Base-by-base conservation (phyloP, 2,888 invertebrate species). In the Mesoligia furuncula region DNA sequence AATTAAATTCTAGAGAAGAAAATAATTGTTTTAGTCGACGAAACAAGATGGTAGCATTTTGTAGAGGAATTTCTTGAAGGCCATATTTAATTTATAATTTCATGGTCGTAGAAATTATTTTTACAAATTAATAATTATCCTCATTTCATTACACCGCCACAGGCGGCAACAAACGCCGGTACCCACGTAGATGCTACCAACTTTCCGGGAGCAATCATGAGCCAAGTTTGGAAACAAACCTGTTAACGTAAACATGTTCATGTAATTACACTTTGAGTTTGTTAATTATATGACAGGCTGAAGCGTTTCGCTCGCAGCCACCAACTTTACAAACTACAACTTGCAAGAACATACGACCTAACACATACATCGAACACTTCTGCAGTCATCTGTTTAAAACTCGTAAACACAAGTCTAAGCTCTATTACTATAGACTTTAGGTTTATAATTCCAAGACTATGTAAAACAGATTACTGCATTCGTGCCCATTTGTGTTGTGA, bases 261-360 rank as follows among this genome's bases (percentile, higher is more conserved):
- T 83, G 80, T 81, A 81, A 86, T 88, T 81, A 84, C 79, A 85
- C 76, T 84, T 80, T 68, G 73, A 85, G 66, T 79, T 78, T 64
- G 75, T 72, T 83, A 83, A 86, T 90, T 87, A 87, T 75, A 84
- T 82, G 82, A 82, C 85, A 84, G 83, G 80, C 75, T 74, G 59
- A 76, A 73, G 72, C 77, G 75, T 82, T 77, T 77, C 65, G 64
- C 80, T 75, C 67, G 68, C 61, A 81, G 85, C 77, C 68, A 74
- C 71, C 66, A 85, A 87, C 74, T 87, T 87, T 73, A 51, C 45
- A 59, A 80, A 83, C 65, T 83, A 81, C 64, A 65, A 68, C 77
- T 78, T 73, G 42, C 72, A 75, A 65, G 71, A 75, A 80, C 72
- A 65, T 76, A 76, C 69, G 65, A 75, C 83, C 39, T 54, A 39